Base-by-base conservation (phyloP, 2,888 invertebrate species). In the Blera fallax region DNA sequence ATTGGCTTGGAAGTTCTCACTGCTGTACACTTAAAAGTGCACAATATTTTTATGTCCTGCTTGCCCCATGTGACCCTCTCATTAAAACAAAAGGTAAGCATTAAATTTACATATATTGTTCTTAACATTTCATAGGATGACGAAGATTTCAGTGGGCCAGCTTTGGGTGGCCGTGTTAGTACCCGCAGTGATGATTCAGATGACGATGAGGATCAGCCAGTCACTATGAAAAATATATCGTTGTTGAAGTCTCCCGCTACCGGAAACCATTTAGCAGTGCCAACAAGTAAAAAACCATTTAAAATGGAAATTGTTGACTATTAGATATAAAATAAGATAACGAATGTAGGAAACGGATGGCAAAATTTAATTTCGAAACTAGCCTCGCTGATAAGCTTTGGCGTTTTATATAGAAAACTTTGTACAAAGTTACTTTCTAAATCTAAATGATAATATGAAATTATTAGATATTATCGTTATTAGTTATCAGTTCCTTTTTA, bases 221-320 rank as follows among this genome's bases (percentile, higher is more conserved):
- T 92, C 79, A 92, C 91, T 37, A 92, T 92, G 92, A 90, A 90
- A 64, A 90, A 90, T 89, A 88, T 88, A 87, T 88, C 82, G 80
- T 88, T 88, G 84, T 88, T 88, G 88, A 88, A 89, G 89, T 60
- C 67, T 91, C 91, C 88, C 79, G 69, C 74, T 50, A 83, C 88
- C 72, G 88, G 89, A 45, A 90, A 89, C 88, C 89, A 88, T 89
- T 92, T 90, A 88, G 90, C 89, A 89, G 91, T 92, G 90, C 92
- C 92, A 92, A 89, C 91, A 89, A 88, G 90, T 91, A 88, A 92
- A 91, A 94, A 93, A 90, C 91, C 93, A 81, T 94, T 94, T 89
- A 93, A 93, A 91, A 94, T 94, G 94, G 93, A 94, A 91, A 93
- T 93, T 88, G 93, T 93, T 91, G 93, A 94, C 89, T 93, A 93